phyloP scores from a whole-genome alignment of 2,888 invertebrate genomes.

The Miltochrista miniata region DNA sequence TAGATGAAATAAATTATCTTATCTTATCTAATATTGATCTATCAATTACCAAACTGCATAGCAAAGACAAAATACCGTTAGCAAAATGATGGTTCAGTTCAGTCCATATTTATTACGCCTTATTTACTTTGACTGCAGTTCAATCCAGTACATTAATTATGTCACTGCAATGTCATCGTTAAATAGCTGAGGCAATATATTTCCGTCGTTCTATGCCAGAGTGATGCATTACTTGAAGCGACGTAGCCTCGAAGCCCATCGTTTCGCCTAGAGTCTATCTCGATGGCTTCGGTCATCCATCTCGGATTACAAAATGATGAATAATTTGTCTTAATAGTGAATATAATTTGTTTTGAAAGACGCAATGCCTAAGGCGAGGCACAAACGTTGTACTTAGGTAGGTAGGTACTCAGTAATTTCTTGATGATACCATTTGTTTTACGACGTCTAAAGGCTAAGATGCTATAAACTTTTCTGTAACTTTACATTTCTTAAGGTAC shows the following conservation, averaged over 20 bases:
- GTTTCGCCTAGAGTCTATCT: constrained; percentile 32
- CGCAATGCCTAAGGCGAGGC: constrained; percentile 2
- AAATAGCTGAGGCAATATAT: constrained; percentile 2
- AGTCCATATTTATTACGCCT: too few species aligned
- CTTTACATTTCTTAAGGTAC: too few species aligned
- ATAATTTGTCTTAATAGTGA: constrained; percentile 44
- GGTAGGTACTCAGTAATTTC: constrained; percentile 36
- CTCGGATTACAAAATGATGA: constrained; percentile 55
- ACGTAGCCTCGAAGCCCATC: constrained; percentile 31
- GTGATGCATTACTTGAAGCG: constrained; percentile 12
- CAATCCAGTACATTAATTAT: too few species aligned
- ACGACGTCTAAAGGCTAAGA: constrained; percentile 31
- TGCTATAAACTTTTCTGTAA: too few species aligned
- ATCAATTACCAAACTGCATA: too few species aligned
- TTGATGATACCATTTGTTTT: constrained; percentile 38
- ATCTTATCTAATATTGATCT: too few species aligned
- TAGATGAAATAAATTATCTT: too few species aligned
- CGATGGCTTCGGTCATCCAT: constrained; percentile 38
- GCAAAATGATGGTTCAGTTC: neutral
- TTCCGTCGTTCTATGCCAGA: constrained; percentile 10
- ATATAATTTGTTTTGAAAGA: constrained; percentile 47
- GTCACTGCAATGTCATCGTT: neutral
- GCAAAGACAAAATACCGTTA: too few species aligned
- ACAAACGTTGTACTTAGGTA: constrained; percentile 35
- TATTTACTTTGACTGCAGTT: too few species aligned